Conservation (phyloP, 2,113 vertebrate species). For the Erythrocercus mccallii region DNA sequence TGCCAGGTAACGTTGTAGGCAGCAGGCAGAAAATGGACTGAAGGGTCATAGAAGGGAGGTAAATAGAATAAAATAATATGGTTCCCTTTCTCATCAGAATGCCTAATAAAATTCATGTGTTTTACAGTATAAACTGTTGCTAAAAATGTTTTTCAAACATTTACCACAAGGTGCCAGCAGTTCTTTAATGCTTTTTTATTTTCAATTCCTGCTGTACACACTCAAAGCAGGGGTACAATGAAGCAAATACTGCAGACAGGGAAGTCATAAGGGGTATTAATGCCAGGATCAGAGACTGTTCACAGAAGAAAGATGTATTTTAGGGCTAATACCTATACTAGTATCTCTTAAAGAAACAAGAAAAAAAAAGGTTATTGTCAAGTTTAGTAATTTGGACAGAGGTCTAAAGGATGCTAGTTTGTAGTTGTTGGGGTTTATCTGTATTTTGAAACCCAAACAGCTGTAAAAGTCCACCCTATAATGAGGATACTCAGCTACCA, state of each 20-base stretch:
- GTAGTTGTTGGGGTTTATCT: background rate
- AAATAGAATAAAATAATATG: background rate
- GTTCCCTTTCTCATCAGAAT: background rate
- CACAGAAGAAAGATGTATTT: background rate
- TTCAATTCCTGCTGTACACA: background rate
- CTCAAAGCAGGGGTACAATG: background rate
- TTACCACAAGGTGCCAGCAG: constrained; percentile 72
- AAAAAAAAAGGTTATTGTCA: background rate
- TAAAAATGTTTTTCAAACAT: constrained; percentile 66
- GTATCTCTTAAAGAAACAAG: background rate
- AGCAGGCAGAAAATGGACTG: background rate
- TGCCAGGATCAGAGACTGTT: background rate
- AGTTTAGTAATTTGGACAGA: background rate
- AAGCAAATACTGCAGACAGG: background rate
- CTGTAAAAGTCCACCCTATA: background rate
- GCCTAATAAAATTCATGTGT: background rate
- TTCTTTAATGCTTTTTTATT: constrained; percentile 61
- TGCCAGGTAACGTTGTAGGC: background rate
- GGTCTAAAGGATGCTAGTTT: background rate
- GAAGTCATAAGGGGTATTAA: background rate
- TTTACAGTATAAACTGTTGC: constrained; percentile 2
- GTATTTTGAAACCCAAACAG: background rate
- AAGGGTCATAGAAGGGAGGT: background rate
- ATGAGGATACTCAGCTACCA: background rate
- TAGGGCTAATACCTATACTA: background rate